phyloP scores from a whole-genome alignment of 2,888 invertebrate species.

The Lithophane leautieri region DNA sequence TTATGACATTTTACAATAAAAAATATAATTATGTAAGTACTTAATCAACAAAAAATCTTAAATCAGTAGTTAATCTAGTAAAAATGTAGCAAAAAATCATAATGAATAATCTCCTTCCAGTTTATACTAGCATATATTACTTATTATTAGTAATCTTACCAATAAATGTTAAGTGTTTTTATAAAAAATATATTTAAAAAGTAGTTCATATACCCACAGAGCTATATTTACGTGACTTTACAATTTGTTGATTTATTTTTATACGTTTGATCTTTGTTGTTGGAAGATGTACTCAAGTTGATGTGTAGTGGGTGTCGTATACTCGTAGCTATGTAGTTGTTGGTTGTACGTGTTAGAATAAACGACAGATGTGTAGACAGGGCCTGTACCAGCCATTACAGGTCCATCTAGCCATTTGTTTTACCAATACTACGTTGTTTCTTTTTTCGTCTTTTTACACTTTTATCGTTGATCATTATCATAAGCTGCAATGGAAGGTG shows the following conservation, averaged over 20 bases:
- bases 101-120: conserved; percentile 37
- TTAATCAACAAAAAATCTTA: conserved; percentile 3
- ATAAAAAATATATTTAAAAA: conserved; percentile 79
- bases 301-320: conserved; percentile 61
- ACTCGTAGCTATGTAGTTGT: conserved; percentile 59
- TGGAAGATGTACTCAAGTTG: conserved; percentile 55
- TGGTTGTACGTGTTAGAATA: conserved; percentile 73
- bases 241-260: conserved; percentile 60
- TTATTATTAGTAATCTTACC: background rate
- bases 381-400: conserved; percentile 88
- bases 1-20: conserved; percentile 9
- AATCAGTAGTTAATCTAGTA: conserved; percentile 29
- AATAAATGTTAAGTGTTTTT: conserved; percentile 84
- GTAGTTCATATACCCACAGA: conserved; percentile 88
- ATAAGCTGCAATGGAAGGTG: background rate
- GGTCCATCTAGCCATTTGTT: conserved; percentile 83
- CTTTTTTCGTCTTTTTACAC: conserved; percentile 42
- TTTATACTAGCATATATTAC: conserved; percentile 20
- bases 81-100: conserved; percentile 10
- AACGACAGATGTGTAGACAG: conserved; percentile 80
- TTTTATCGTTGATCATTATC: background rate
- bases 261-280: conserved; percentile 61
- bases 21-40: too few species aligned
- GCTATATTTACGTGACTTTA: conserved; percentile 57
- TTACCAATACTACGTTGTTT: conserved; percentile 67